Conservation (phyloP, 2,113 vertebrate genomes). For the Austrofundulus limnaeus region DNA sequence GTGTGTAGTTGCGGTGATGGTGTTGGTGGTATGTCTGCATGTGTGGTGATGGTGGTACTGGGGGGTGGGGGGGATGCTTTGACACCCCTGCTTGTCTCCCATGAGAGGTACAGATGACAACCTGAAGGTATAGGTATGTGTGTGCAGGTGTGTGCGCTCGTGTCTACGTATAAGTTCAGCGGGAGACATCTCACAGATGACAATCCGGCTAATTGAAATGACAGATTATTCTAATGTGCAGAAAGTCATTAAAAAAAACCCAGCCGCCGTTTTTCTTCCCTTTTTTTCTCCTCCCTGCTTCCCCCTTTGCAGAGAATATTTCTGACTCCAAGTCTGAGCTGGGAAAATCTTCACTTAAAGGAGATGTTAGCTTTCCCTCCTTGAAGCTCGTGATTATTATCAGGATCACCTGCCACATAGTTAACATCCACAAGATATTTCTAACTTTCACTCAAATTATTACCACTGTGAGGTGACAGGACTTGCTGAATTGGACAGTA, state of each 20-base stretch:
- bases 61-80: slow-evolving; percentile 58
- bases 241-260: slow-evolving; percentile 83
- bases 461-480: slow-evolving; percentile 22
- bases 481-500: slow-evolving; percentile 22
- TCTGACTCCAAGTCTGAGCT: slow-evolving; percentile 68
- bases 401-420: slow-evolving; percentile 66
- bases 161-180: slow-evolving; percentile 64
- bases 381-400: slow-evolving; percentile 76
- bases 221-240: slow-evolving; percentile 84
- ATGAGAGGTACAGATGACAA: slow-evolving; percentile 79
- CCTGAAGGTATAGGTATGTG: slow-evolving; percentile 74
- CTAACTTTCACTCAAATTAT: slow-evolving; percentile 50
- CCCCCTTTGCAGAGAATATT: slow-evolving; percentile 63
- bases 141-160: slow-evolving; percentile 34
- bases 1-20: slow-evolving; percentile 53
- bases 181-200: slow-evolving; percentile 77
- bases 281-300: slow-evolving; percentile 40
- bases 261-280: slow-evolving; percentile 68
- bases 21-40: slow-evolving; percentile 51
- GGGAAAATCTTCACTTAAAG: slow-evolving; percentile 72
- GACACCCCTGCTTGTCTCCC: slow-evolving; percentile 79
- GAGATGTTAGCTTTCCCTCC: slow-evolving; percentile 66
- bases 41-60: slow-evolving; percentile 37
- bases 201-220: slow-evolving; percentile 83
- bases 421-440: slow-evolving; percentile 58